Base-by-base conservation (phyloP, 1,140 invertebrate species). In the Sminthurinus signatus region DNA sequence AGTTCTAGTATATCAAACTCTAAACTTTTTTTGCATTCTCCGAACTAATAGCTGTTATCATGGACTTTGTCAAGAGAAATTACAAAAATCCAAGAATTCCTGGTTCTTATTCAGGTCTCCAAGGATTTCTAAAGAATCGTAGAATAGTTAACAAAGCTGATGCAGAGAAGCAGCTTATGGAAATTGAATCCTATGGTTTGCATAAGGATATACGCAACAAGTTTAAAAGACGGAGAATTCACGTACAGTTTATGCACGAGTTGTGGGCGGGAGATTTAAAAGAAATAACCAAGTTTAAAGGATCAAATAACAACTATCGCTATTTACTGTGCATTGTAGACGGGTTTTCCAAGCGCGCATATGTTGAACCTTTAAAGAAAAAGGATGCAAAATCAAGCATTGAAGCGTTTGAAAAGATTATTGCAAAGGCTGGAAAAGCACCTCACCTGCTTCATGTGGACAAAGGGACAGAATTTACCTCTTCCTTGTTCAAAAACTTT, bases 381-480 rank as follows among this genome's bases (percentile, higher is more conserved):
- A 67, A 67, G 36, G 28, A 1, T n/a, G 43, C 51, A 2, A 17
- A 50, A 25, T 21, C 14, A 23, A 31, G 58, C 1, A 15, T 54
- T 2, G n/a, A 50, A 17, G 61, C 46, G 19, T 50, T 67, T 32
- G 19, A 52, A 28, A 39, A 10, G 27, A 54, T 60, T 62, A 27
- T 59, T 59, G 15, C 10, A 54, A 43, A 51, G 27, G 32, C 28
- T 17, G 65, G 55, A 1, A 8, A 10, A 48, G 19, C 43, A 32
- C 56, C 54, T 1, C 2, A 23, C 2, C 21, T 29, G 14, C 2
- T 59, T 3, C 25, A 42, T 17, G n/a, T 28, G 28, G 65, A 67
- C 46, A 2, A 25, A 29, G 65, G 65, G 29, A 4, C 2, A 2
- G 65, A 67, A 44, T 64, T 59, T 31, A 2, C 19, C 4, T 59